phyloP scores from a whole-genome alignment of 2,113 vertebrate genomes.

The Circaetus gallicus region DNA sequence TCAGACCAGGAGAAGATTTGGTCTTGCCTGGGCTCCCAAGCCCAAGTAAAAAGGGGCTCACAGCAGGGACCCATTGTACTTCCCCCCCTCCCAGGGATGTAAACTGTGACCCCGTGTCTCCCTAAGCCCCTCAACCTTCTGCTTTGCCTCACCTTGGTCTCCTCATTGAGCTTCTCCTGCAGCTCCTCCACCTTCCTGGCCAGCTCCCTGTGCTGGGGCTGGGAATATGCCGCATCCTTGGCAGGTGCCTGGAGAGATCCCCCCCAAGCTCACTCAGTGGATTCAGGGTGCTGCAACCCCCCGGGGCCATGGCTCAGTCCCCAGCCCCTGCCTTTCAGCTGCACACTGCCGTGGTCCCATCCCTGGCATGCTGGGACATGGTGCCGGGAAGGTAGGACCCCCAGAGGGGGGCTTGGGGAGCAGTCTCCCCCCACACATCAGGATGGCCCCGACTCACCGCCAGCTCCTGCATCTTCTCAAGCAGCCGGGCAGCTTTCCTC shows the following conservation, averaged over 20 bases:
- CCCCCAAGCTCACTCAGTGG: neutral
- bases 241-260: neutral
- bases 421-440: rapidly evolving
- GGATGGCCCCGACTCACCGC: constrained; percentile 62
- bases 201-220: constrained; percentile 68
- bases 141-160: constrained; percentile 72
- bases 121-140: rapidly evolving
- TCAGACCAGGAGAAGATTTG: neutral
- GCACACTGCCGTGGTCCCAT: rapidly evolving
- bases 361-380: neutral
- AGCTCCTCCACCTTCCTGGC: constrained; percentile 76
- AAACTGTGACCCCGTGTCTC: rapidly evolving
- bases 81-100: neutral
- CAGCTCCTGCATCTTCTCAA: constrained; percentile 81
- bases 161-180: constrained; percentile 74
- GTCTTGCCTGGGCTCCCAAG: neutral
- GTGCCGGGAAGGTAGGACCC: neutral
- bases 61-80: neutral
- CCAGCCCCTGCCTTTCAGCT: neutral
- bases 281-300: neutral
- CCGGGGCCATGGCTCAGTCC: rapidly evolving
- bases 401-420: rapidly evolving
- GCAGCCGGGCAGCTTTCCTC: constrained; percentile 80
- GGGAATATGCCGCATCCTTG: neutral
- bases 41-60: too few relatives aligned